Evolutionary conservation across 2,888 invertebrate species (phyloP), one percentile per base, ranked within the genome.

Genomic region (Hybos culiciformis): DNA sequence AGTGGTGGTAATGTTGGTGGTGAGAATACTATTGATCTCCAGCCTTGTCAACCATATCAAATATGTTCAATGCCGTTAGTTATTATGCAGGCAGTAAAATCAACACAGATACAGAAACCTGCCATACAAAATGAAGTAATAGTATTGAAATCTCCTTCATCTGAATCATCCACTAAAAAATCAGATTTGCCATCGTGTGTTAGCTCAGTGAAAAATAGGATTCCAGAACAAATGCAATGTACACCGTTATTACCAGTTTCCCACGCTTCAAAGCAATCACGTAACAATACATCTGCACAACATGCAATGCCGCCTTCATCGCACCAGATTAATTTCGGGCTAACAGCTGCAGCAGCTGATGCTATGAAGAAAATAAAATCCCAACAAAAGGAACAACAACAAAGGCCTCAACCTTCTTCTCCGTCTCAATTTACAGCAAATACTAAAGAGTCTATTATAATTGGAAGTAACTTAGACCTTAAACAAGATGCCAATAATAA

Each of bases 61-160:
- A 81, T 88, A 31, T 86, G 83, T 57, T 82, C 90, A 17, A 91
- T 91, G 58, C 84, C 90, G 39, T 91, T 92, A 7, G 87, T 94
- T 51, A 92, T 94, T 49, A 94, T 93, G 91, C 92, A 93, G 63
- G 88, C 91, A 23, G 94, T 94, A 15, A 90, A 90, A 63, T 91
- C 91, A 69, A 91, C 91, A 15, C 91, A 92, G 66, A 92, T 91
- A 31, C 91, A 91, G 60, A 94, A 93, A 62, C 94, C 94, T 0
- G 80, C 92, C 21, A 70, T 93, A 50, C 94, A 94, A 68, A 94
- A 92, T 14, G 94, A 94, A 9, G 87, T 91, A 39, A 19, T 19
- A 3, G 92, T 88, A n/a, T 92, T 92, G 2, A 80, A 83, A 20
- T 78, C 84, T 12, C 85, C 85, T 3, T 75, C 76, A 42, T 72